A percentile compares a stretch with the other conserved stretches of the same genome.
Conservation (phyloP, 2,888 invertebrate species). For the Isotomurus palustris region DNA sequence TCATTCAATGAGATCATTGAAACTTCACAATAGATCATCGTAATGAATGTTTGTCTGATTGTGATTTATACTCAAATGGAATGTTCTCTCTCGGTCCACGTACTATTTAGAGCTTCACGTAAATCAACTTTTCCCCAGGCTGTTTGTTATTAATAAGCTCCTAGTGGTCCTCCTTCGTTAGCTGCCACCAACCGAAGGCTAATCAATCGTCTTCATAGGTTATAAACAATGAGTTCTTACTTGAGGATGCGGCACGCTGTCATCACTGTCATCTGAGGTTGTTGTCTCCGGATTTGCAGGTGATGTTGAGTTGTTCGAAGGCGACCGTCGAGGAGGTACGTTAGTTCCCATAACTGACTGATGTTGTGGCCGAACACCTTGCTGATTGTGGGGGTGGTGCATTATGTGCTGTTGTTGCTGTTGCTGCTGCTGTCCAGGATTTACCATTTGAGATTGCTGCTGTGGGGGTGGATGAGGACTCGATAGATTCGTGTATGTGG, state of each 20-base stretch:
- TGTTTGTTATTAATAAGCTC: too few relatives aligned
- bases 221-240: too few relatives aligned
- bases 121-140: too few relatives aligned
- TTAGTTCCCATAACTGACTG: constrained; percentile 31
- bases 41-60: too few relatives aligned
- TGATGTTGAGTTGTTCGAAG: constrained; percentile 36
- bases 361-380: constrained; percentile 33
- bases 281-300: constrained; percentile 39
- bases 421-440: constrained; percentile 31
- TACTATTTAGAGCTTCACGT: too few relatives aligned
- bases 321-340: constrained; percentile 40
- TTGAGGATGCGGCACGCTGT: constrained; percentile 42
- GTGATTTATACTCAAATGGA: too few relatives aligned
- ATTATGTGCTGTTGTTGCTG: constrained; percentile 32
- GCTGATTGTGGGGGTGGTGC: constrained; percentile 30
- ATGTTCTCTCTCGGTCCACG: too few relatives aligned
- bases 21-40: too few relatives aligned
- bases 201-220: too few relatives aligned
- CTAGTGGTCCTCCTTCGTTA: too few relatives aligned
- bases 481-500: constrained; percentile 43
- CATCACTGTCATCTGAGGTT: constrained; percentile 43
- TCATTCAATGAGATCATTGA: too few relatives aligned
- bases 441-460: constrained; percentile 30
- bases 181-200: too few relatives aligned
- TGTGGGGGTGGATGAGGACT: constrained; percentile 40